Evolutionary conservation across 2,113 vertebrate genomes (phyloP).

Genomic region (Ifrita kowaldi): DNA sequence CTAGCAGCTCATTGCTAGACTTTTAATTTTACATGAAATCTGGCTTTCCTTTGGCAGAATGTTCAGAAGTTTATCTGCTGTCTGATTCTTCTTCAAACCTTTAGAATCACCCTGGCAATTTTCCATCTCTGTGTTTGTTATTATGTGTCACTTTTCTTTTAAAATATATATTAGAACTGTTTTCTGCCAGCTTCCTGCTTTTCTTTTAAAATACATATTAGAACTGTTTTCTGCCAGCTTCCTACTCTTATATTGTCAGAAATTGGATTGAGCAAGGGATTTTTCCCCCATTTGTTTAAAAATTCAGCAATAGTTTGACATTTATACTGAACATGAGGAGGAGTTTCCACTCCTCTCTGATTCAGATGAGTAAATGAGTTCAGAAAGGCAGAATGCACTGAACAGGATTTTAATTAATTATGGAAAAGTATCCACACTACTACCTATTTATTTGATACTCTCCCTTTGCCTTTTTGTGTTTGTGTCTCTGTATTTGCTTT

Average conservation of each 20-base stretch:
- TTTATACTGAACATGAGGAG: not conserved
- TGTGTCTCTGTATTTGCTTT: not conserved
- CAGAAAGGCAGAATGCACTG: not conserved
- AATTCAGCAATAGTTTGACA: not conserved
- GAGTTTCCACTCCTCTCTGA: not conserved
- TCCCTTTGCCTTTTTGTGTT: not conserved
- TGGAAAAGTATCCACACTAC: not conserved
- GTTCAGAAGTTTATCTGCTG: not conserved
- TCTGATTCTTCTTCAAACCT: not conserved
- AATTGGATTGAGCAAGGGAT: not conserved
- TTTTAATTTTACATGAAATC: not conserved
- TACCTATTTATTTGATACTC: not conserved
- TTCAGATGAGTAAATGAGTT: not conserved
- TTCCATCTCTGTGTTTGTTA: not conserved
- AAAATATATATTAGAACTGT: not conserved
- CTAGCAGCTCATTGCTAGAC: not conserved
- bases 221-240: not conserved
- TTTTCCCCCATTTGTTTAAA: not conserved
- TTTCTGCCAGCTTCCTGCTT: not conserved
- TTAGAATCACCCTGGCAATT: not conserved
- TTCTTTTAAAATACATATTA: not conserved
- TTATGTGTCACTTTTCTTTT: not conserved
- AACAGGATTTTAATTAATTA: not conserved
- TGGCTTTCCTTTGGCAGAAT: not conserved
- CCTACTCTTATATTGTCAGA: not conserved